Evolutionary conservation across 2,888 invertebrate species (phyloP), one percentile per base, ranked within the genome.

Genomic region (Drosophila nigritarsus): DNA sequence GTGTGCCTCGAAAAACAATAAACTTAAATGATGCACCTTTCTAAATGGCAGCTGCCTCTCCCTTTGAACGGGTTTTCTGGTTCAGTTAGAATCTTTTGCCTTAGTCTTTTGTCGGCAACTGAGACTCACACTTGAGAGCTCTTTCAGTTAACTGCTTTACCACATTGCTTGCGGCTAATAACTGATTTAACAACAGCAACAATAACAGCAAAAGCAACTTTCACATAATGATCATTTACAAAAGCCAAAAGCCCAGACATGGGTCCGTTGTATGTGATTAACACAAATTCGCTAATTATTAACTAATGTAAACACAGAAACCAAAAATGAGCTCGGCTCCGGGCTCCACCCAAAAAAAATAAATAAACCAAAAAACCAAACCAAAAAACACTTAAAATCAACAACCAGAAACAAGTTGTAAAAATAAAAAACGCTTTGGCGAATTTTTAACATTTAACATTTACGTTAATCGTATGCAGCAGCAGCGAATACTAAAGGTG

Each of bases 241-340:
- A 69, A 29, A 40, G 38, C 50, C 65, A 55, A 71, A 65, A 3
- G 64, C 40, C 56, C 63, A 63, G 49, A 64, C 70, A 30, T 65
- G 68, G 69, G 61, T 60, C 50, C 58, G 65, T 73, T 78, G 76
- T 73, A 70, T 83, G 65, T 79, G 76, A 81, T 83, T 87, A 87
- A 87, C 88, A 88, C 76, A 71, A 86, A 78, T 86, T 72, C 67
- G 89, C 80, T 88, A 87, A 88, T 88, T 86, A 80, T 76, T 76
- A 75, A 87, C 75, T 85, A 80, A 40, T 24, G 56, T 48, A 64
- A 60, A 61, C 61, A 68, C 40, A 62, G 27, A 27, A 27, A 15
- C 24, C 32, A 54, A 75, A 54, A 58, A 59, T 59, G 58, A 62
- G 55, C 63, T 49, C 29, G 8, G n/a, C 48, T 34, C 38, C 32